phyloP scores from a whole-genome alignment of 2,113 vertebrate genomes.

The Paramisgurnus dabryanus region DNA sequence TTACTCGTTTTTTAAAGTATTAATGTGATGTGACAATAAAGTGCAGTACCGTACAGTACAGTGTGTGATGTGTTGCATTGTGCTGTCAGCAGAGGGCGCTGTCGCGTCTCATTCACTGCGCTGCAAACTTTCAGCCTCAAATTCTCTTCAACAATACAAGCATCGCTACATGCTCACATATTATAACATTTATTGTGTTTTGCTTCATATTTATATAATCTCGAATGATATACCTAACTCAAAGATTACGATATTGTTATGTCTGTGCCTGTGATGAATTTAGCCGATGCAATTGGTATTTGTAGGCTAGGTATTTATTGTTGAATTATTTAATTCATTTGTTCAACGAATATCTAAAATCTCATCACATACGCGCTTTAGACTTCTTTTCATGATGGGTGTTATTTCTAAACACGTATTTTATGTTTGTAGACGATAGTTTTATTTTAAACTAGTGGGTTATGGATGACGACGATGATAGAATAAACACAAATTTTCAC shows the following conservation, averaged over 20 bases:
- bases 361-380: neutral
- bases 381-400: neutral
- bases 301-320: neutral
- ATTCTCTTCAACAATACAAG: slow-evolving; percentile 58
- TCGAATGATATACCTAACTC: neutral
- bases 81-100: slow-evolving; percentile 43
- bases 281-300: neutral
- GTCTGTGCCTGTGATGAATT: neutral
- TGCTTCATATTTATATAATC: no score
- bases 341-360: neutral
- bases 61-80: neutral
- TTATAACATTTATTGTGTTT: neutral
- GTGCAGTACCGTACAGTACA: neutral
- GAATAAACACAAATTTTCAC: neutral
- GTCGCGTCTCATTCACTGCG: slow-evolving; percentile 31
- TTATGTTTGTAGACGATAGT: neutral
- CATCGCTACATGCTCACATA: slow-evolving; percentile 38
- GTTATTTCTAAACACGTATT: neutral
- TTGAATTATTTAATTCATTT: neutral
- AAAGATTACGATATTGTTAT: neutral
- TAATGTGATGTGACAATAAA: no score
- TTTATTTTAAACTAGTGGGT: neutral
- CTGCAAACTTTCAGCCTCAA: slow-evolving; percentile 58
- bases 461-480: neutral
- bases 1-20: neutral